A percentile compares a stretch with the other conserved stretches of the same genome.
Conservation (phyloP, 2,888 invertebrate genomes). For the Venusia cambrica region DNA sequence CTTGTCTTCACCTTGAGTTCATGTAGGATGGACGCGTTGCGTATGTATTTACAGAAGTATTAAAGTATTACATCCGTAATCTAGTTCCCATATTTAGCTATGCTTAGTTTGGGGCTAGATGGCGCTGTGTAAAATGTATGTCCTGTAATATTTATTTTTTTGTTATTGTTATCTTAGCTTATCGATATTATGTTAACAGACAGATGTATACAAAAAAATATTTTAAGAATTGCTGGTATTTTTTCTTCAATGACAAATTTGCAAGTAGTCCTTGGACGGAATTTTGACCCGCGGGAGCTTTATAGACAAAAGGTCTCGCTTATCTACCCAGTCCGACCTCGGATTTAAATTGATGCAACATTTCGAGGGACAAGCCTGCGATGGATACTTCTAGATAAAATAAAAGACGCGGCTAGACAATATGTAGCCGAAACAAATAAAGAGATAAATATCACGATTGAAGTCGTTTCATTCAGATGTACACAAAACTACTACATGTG, state of each 20-base stretch:
- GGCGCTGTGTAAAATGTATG: too few relatives aligned
- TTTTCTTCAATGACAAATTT: constrained; percentile 1
- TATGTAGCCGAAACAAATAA: constrained; percentile 7
- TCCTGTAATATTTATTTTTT: too few relatives aligned
- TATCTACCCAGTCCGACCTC: constrained; percentile 9
- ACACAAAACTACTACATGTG: constrained; percentile 8
- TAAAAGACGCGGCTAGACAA: constrained; percentile 14
- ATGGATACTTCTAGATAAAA: constrained; percentile 16
- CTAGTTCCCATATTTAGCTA: too few relatives aligned
- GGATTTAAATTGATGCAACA: constrained; percentile 12
- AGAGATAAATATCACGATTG: background rate
- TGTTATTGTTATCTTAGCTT: too few relatives aligned
- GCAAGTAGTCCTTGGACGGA: constrained; percentile 3
- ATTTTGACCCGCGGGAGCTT: constrained; percentile 7
- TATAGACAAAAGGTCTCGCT: constrained; percentile 9
- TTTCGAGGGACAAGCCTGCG: constrained; percentile 12
- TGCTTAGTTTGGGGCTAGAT: too few relatives aligned
- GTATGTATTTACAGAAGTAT: too few relatives aligned
- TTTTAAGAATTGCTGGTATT: constrained; percentile 9
- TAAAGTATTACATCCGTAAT: too few relatives aligned
- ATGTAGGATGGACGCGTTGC: too few relatives aligned
- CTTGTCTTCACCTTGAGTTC: too few relatives aligned
- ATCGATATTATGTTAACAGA: too few relatives aligned
- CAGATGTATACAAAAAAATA: constrained; percentile 2
- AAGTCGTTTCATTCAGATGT: constrained; percentile 3